Conservation (phyloP, 2,113 vertebrate genomes). For the Scatophagus argus region DNA sequence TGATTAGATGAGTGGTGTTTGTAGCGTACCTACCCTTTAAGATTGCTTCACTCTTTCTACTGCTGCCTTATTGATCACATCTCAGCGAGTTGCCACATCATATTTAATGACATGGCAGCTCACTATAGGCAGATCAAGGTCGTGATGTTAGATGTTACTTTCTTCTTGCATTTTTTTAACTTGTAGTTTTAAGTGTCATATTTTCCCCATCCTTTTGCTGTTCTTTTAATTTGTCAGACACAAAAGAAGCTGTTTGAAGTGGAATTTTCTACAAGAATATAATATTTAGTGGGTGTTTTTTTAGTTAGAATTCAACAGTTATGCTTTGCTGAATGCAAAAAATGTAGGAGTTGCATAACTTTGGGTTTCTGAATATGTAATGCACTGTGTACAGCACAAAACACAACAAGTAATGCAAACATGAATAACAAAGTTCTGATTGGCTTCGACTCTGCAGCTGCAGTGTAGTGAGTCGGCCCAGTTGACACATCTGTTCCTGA, state of each 20-base stretch:
- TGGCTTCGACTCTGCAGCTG: conserved; percentile 41
- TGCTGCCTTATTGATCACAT: conserved; percentile 59
- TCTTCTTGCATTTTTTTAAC: conserved; percentile 22
- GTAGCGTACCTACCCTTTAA: conserved; percentile 17
- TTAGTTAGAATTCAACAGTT: conserved; percentile 4
- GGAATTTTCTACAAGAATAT: conserved; percentile 5
- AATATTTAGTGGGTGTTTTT: not conserved
- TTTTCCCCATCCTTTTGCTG: conserved; percentile 22
- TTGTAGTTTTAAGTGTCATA: conserved; percentile 29
- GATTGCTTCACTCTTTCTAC: conserved; percentile 14
- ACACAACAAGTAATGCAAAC: conserved; percentile 35
- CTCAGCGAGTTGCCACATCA: conserved; percentile 13
- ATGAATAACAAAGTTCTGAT: conserved; percentile 34
- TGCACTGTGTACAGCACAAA: conserved; percentile 4
- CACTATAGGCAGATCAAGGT: conserved; percentile 36
- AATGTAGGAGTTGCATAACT: not conserved
- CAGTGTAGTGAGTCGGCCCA: conserved; percentile 31
- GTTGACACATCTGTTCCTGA: conserved; percentile 78
- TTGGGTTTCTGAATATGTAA: conserved; percentile 22
- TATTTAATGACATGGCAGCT: conserved; percentile 52
- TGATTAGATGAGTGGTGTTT: conserved; percentile 62
- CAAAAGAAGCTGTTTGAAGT: conserved; percentile 22
- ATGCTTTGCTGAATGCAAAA: not conserved
- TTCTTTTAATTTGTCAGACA: not conserved
- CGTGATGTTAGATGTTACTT: conserved; percentile 29